Percentiles rank a stretch among this genome's conserved stretches.
phyloP scores from a whole-genome alignment of 2,113 vertebrate genomes.

The Petaurus breviceps region DNA sequence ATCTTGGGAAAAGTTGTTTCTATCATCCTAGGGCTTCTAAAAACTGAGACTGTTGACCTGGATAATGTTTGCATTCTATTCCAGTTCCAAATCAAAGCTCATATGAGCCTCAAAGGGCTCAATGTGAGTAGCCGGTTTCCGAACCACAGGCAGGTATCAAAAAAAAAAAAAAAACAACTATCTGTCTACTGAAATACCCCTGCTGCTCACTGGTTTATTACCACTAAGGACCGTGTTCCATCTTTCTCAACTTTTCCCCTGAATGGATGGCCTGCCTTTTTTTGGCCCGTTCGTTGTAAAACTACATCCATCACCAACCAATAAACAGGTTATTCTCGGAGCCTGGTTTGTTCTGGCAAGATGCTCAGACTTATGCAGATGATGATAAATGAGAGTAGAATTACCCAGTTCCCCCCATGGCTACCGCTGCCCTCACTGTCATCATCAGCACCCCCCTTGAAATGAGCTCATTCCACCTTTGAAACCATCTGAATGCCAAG shows the following conservation, averaged over 20 bases:
- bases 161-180: not conserved
- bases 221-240: conserved; percentile 19
- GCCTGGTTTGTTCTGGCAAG: conserved; percentile 64
- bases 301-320: conserved; percentile 51
- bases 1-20: not conserved
- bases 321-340: conserved; percentile 79
- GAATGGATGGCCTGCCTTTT: conserved; percentile 33
- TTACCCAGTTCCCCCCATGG: conserved; percentile 42
- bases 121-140: not conserved
- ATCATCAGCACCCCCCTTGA: conserved; percentile 57
- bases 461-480: conserved; percentile 72
- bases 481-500: conserved; percentile 60
- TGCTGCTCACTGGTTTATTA: conserved; percentile 36
- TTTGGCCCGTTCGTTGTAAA: conserved; percentile 59
- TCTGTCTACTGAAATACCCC: not conserved
- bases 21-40: not conserved
- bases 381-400: conserved; percentile 63
- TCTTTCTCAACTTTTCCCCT: conserved; percentile 57
- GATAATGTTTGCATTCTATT: not conserved
- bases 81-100: not conserved
- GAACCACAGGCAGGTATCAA: not conserved
- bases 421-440: conserved; percentile 35
- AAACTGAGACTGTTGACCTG: not conserved
- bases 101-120: not conserved
- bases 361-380: conserved; percentile 25